Percentiles rank a stretch among this genome's conserved stretches.
phyloP scores from a whole-genome alignment of 2,797 vertebrate genomes.

The Macropus fuliginosus region DNA sequence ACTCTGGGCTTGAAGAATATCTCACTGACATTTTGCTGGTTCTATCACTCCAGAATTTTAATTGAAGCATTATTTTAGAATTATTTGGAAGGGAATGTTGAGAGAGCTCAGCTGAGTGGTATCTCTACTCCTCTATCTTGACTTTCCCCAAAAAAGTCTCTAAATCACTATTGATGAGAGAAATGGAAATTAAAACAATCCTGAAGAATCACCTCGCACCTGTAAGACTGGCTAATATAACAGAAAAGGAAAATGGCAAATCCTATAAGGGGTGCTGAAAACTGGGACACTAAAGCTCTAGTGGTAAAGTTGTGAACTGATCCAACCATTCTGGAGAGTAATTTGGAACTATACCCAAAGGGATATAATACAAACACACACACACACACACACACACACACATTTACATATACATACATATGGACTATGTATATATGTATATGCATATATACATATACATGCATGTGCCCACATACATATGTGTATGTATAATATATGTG shows the following conservation, averaged over 20 bases:
- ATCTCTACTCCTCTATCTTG: not conserved
- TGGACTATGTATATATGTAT: no score
- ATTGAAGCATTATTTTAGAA: not conserved
- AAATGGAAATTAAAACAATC: not conserved
- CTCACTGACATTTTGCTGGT: not conserved
- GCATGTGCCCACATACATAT: no score
- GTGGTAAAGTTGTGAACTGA: not conserved
- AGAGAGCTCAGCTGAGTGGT: not conserved
- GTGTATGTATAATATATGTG: no score
- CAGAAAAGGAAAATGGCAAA: not conserved
- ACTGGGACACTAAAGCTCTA: not conserved
- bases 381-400: no score
- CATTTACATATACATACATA: no score
- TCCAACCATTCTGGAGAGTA: not conserved
- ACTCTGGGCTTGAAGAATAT: not conserved
- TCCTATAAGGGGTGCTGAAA: not conserved
- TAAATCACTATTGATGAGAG: not conserved
- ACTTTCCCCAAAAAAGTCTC: not conserved
- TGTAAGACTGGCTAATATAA: no score
- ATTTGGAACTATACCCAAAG: not conserved
- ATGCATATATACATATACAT: no score
- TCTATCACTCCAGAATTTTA: not conserved
- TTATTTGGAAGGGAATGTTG: not conserved
- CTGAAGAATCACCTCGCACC: not conserved
- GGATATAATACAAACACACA: not conserved